Evolutionary conservation across 2,797 vertebrate species (phyloP).

Genomic region (Poecilia velifera): DNA sequence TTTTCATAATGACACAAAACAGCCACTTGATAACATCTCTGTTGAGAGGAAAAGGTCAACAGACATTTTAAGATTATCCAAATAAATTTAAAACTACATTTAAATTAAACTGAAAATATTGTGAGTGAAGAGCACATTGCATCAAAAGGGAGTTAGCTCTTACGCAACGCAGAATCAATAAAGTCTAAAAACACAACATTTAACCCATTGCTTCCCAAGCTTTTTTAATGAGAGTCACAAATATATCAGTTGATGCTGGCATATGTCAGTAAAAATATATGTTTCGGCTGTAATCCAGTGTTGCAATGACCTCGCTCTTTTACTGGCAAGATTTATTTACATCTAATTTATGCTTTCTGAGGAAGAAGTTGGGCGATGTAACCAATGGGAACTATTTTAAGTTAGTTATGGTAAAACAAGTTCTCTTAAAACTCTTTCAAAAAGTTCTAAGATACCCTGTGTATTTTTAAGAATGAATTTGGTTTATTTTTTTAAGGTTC

Average conservation of each 20-base stretch:
- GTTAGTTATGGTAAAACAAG: background rate
- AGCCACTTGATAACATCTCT: constrained; percentile 92
- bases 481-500: background rate
- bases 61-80: background rate
- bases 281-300: background rate
- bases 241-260: background rate
- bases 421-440: background rate
- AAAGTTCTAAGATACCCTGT: background rate
- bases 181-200: background rate
- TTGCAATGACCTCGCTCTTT: background rate
- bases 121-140: background rate
- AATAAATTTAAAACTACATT: background rate
- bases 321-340: background rate
- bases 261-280: no score
- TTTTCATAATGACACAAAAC: constrained; percentile 79
- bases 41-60: constrained; percentile 10
- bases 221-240: background rate
- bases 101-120: background rate
- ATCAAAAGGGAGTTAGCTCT: background rate
- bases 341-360: background rate
- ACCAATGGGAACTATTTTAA: background rate
- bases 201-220: background rate
- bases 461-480: background rate
- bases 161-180: background rate
- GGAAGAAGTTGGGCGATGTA: background rate